These are phyloP conservation scores for Anarsia innoxiella DNA, from an alignment of 2,888 invertebrate species.

Conservation along the genomic window DNA sequence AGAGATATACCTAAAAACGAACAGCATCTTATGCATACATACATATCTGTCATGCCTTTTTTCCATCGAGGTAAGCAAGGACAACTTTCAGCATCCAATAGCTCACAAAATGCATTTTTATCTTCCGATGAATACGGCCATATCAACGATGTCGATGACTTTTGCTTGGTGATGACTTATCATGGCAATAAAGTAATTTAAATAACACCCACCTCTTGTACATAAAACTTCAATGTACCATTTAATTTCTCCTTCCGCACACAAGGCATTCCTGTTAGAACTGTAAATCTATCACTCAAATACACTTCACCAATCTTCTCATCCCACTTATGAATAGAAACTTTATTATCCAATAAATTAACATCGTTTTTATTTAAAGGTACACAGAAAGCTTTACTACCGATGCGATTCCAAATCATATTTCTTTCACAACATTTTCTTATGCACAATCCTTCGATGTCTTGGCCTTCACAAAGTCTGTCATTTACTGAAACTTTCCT, in stretches of 20 bases:
- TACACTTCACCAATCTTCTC: not conserved
- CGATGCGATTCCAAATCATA: not conserved
- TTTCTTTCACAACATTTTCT: not conserved
- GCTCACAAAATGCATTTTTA: too few species aligned
- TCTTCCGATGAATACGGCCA: too few species aligned
- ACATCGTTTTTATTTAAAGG: not conserved
- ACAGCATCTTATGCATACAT: too few species aligned
- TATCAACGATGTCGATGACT: too few species aligned
- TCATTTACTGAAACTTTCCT: not conserved
- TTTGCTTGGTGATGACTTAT: too few species aligned
- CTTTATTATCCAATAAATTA: not conserved
- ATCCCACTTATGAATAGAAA: not conserved
- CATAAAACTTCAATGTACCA: not conserved
- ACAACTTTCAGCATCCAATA: too few species aligned
- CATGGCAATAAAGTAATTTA: too few species aligned
- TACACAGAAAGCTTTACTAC: not conserved
- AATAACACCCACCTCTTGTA: conserved; percentile 1
- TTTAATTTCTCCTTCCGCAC: not conserved
- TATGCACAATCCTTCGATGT: not conserved
- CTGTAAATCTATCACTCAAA: not conserved
- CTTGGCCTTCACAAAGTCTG: not conserved
- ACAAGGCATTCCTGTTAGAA: not conserved
- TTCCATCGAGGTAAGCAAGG: too few species aligned
- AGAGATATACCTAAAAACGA: too few species aligned
- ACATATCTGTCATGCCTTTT: too few species aligned